Evolutionary conservation across 2,888 invertebrate genomes (phyloP).

Genomic region (Corbicula japonica): DNA sequence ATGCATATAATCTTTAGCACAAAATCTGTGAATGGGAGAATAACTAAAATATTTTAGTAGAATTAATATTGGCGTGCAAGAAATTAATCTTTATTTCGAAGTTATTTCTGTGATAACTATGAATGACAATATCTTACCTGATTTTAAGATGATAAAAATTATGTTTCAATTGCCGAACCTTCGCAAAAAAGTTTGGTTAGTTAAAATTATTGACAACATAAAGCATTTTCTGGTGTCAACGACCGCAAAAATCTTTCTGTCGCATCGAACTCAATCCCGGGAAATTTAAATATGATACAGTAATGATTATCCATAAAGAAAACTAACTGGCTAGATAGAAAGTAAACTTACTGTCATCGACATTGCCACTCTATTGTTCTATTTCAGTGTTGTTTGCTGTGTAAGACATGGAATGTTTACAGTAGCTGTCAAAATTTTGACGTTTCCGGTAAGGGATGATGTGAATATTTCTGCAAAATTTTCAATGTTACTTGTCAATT

Average conservation of each 20-base stretch:
- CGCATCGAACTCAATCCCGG: not conserved
- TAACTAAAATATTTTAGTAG: no score
- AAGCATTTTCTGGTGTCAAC: not conserved
- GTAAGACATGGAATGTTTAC: not conserved
- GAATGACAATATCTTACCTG: not conserved
- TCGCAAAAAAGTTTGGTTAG: not conserved
- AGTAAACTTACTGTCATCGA: not conserved
- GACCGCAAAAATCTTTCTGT: not conserved
- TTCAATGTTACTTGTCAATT: not conserved
- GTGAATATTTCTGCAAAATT: no score
- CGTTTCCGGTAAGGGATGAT: no score
- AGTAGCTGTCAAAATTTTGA: conserved; percentile 17
- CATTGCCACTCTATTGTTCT: not conserved
- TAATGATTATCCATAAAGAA: not conserved
- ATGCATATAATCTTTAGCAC: no score
- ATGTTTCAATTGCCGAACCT: not conserved
- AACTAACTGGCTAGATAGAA: not conserved
- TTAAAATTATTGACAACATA: not conserved
- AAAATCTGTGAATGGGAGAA: no score
- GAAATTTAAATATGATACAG: not conserved
- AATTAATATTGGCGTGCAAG: no score
- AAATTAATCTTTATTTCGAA: not conserved
- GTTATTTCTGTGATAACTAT: not conserved
- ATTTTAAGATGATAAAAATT: not conserved
- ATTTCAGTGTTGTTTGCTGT: not conserved